Evolutionary conservation across 2,113 vertebrate species (phyloP), one percentile per base, ranked within the genome.

Genomic region (Peromyscus californicus): DNA sequence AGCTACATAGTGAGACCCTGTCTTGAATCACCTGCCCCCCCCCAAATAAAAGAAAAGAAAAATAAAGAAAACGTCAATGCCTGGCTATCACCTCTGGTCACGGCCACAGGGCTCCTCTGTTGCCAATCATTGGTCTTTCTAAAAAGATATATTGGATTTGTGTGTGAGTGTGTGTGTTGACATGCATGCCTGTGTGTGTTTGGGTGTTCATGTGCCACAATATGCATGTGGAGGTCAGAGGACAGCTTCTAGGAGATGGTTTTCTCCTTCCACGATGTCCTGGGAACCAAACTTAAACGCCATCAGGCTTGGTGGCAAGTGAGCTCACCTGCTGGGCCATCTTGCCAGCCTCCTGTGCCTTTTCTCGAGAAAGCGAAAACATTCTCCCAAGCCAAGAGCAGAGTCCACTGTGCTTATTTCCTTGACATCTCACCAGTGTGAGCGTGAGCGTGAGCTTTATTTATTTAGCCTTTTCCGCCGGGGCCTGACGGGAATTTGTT

Each of bases 371-470:
- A 83, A 96, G 45, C 10, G 61, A 75, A 89, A 69, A 42, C 22
- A 13, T 70, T 48, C 3, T 42, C 42, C 78, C 61, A 85, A 70
- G 13, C 51, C 36, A 57, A 33, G 75, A 85, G 86, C 26, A 29
- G 57, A 10, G 36, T 83, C 69, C 4, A 4, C n/a, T 61, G 65
- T 19, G 11, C 15, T 90, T 57, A 72, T 90, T 97, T 96, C 93
- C 96, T 96, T 88, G 22, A 91, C 92, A 75, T n/a, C 22, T 61
- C 93, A 94, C 89, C 79, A 95, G 59, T 70, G 45, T 70, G 33
- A 21, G 16, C 5, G 45, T 70, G 33, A 21, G 16, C 5, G 65
- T 76, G 69, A 70, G 45, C 87, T 92, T 95, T 95, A 54, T 97
- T 94, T 84, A 67, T 69, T 86, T 90, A 45, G 88, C 57, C 54